phyloP scores from a whole-genome alignment of 2,888 invertebrate species.

The Catocala nupta region DNA sequence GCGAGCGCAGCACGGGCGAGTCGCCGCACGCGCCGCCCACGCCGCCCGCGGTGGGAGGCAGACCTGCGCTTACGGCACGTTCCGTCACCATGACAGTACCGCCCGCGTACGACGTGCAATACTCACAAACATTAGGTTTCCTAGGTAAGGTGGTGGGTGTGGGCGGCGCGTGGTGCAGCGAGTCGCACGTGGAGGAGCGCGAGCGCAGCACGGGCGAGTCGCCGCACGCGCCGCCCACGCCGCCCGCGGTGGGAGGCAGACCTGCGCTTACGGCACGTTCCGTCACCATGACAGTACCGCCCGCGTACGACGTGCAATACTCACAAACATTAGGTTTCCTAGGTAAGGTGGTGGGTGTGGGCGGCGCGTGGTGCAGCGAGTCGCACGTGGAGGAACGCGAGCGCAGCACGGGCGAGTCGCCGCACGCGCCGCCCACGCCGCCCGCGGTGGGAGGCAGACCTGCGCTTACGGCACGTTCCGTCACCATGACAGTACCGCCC shows the following conservation, averaged over 20 bases:
- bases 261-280: slow-evolving; percentile 65
- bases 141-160: slow-evolving; percentile 91
- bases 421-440: slow-evolving; percentile 63
- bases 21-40: slow-evolving; percentile 83
- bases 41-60: slow-evolving; percentile 7
- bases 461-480: slow-evolving; percentile 65
- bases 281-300: slow-evolving; percentile 62
- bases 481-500: slow-evolving; percentile 73
- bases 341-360: slow-evolving; percentile 90
- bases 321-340: slow-evolving; percentile 90
- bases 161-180: slow-evolving; percentile 91
- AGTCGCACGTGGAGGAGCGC: slow-evolving; percentile 94
- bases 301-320: slow-evolving; percentile 91
- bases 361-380: slow-evolving; percentile 91
- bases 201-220: slow-evolving; percentile 94
- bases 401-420: slow-evolving; percentile 93
- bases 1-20: slow-evolving; percentile 93
- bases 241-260: slow-evolving; percentile 3
- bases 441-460: slow-evolving; percentile 7
- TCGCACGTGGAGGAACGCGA: slow-evolving; percentile 95
- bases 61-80: slow-evolving; percentile 65
- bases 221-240: slow-evolving; percentile 69
- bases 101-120: slow-evolving; percentile 91
- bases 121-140: slow-evolving; percentile 90
- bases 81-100: slow-evolving; percentile 45